Evolutionary conservation across 2,888 invertebrate species (phyloP).

Genomic region (Ischnus inquisitorius): DNA sequence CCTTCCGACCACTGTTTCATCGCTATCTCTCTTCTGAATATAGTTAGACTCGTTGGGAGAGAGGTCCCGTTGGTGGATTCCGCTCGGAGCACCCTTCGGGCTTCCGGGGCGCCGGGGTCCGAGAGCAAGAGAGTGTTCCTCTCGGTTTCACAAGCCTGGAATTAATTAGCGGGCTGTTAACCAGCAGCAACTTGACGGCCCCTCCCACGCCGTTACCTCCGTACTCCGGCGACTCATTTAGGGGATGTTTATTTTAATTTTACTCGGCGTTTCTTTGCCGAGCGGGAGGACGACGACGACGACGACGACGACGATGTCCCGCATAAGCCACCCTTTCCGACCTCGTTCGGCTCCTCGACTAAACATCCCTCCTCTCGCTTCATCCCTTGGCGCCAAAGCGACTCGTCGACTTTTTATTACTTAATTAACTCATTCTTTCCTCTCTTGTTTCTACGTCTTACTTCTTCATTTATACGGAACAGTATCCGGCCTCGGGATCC

Average conservation of each 20-base stretch:
- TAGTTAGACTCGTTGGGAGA: slow-evolving; percentile 17
- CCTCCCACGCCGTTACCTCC: slow-evolving; percentile 43
- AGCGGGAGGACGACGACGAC: slow-evolving; percentile 24
- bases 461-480: slow-evolving; percentile 63
- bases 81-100: slow-evolving; percentile 58
- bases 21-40: slow-evolving; percentile 67
- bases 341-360: slow-evolving; percentile 45
- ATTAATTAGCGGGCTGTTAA: slow-evolving; percentile 83
- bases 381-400: slow-evolving; percentile 42
- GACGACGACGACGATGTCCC: slow-evolving; percentile 27
- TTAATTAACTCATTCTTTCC: slow-evolving; percentile 81
- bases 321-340: slow-evolving; percentile 54
- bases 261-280: slow-evolving; percentile 70
- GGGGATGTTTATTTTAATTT: slow-evolving; percentile 84
- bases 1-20: slow-evolving; percentile 71
- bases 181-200: slow-evolving; percentile 64
- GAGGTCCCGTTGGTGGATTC: slow-evolving; percentile 66
- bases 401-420: slow-evolving; percentile 82
- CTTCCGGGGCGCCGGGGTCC: slow-evolving; percentile 59
- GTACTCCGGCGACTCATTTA: slow-evolving; percentile 81
- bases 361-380: slow-evolving; percentile 4
- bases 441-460: slow-evolving; percentile 64
- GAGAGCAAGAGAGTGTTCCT: slow-evolving; percentile 74
- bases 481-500: neutral
- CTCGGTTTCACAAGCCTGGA: slow-evolving; percentile 82